These are phyloP conservation scores for Gracilinanus agilis DNA, from an alignment of 2,113 vertebrate genomes.

Conservation along the genomic window DNA sequence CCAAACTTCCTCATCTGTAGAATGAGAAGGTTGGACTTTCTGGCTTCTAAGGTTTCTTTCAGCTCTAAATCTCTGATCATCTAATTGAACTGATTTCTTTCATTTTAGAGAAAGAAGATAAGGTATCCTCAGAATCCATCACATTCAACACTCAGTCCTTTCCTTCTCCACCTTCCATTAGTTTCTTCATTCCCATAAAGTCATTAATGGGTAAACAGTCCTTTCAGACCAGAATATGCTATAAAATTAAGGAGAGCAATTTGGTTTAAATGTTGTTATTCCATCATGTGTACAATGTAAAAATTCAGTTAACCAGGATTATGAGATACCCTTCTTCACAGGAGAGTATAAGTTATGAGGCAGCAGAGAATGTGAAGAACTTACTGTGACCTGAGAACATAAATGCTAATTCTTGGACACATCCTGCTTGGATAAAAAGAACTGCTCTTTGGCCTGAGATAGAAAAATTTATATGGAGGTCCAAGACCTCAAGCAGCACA, in stretches of 20 bases:
- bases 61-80: neutral
- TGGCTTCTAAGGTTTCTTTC: neutral
- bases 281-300: neutral
- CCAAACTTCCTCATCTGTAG: conserved; percentile 5
- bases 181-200: neutral
- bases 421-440: too few relatives aligned
- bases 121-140: neutral
- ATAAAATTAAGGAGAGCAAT: neutral
- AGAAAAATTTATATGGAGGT: too few relatives aligned
- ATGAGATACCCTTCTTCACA: neutral
- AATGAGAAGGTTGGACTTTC: neutral
- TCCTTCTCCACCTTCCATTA: neutral
- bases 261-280: neutral
- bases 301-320: neutral
- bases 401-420: neutral
- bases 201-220: neutral
- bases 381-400: neutral
- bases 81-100: neutral
- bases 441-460: too few relatives aligned
- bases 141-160: neutral
- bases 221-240: neutral
- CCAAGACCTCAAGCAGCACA: too few relatives aligned
- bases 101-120: neutral
- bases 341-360: neutral
- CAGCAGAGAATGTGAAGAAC: neutral